Evolutionary conservation across 2,113 vertebrate genomes (phyloP).

Genomic region (Myotis davidii): DNA sequence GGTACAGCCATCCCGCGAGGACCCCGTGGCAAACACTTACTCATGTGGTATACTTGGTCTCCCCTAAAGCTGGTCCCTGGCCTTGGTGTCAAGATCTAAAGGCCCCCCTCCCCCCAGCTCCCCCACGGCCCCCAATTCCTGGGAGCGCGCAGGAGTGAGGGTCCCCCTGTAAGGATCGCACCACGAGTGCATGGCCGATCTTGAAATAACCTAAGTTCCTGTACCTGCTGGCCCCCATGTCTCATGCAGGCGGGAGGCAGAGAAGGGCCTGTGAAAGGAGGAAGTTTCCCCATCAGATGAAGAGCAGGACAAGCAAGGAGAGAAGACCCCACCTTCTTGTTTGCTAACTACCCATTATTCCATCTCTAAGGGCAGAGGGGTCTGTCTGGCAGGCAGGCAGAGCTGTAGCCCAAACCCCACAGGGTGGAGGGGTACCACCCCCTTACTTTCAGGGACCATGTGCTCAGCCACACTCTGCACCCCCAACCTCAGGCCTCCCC

Average conservation of each 20-base stretch:
- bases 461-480: not conserved
- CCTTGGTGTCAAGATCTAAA: not conserved
- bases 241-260: not conserved
- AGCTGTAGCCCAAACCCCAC: not conserved
- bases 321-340: not conserved
- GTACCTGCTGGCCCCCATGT: not conserved
- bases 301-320: accelerated
- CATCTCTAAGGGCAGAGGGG: not conserved
- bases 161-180: not conserved
- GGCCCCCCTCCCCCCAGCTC: not conserved
- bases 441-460: not conserved
- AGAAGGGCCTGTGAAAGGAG: not conserved
- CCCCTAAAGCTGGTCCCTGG: not conserved
- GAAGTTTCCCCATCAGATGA: not conserved
- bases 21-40: not conserved
- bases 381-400: not conserved
- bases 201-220: not conserved
- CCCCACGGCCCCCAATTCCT: no score
- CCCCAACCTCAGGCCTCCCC: not conserved
- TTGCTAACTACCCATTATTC: accelerated
- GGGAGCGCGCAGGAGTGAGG: not conserved
- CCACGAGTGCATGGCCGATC: accelerated
- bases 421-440: not conserved
- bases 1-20: not conserved
- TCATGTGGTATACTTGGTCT: not conserved